Conservation (phyloP, 2,113 vertebrate genomes). For the Cricetomys ansorgei region DNA sequence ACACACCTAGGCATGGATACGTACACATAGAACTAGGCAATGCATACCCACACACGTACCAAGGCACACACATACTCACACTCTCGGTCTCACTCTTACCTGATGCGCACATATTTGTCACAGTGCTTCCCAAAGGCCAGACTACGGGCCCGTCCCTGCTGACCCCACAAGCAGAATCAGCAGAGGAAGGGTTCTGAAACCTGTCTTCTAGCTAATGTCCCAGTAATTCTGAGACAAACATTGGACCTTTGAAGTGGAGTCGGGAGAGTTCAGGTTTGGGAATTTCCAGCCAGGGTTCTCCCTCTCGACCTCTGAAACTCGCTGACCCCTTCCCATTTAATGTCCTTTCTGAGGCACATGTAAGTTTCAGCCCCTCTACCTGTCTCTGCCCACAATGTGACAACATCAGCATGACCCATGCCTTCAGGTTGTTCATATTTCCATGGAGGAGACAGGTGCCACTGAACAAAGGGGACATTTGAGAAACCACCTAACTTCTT, state of each 20-base stretch:
- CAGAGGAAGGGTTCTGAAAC: neutral
- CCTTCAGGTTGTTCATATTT: neutral
- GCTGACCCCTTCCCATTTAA: neutral
- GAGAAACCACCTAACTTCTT: neutral
- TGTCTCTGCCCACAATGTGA: neutral
- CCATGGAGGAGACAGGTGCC: neutral
- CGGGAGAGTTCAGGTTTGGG: neutral
- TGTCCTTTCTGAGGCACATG: fast-evolving
- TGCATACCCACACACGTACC: neutral
- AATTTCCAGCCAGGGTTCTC: neutral
- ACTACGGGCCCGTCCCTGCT: no score
- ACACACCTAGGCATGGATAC: neutral
- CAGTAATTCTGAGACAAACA: neutral
- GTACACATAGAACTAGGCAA: neutral
- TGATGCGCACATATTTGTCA: neutral
- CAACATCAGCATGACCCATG: neutral
- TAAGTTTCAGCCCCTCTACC: neutral
- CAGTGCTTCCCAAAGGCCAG: neutral
- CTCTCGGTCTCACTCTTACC: no score
- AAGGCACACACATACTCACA: neutral
- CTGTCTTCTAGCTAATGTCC: neutral
- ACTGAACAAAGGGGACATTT: neutral
- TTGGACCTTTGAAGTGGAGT: neutral
- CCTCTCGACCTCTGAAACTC: neutral
- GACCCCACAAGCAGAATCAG: neutral